These are phyloP conservation scores for Latrodectus geometricus DNA, from an alignment of 1,140 invertebrate genomes.

Conservation along the genomic window DNA sequence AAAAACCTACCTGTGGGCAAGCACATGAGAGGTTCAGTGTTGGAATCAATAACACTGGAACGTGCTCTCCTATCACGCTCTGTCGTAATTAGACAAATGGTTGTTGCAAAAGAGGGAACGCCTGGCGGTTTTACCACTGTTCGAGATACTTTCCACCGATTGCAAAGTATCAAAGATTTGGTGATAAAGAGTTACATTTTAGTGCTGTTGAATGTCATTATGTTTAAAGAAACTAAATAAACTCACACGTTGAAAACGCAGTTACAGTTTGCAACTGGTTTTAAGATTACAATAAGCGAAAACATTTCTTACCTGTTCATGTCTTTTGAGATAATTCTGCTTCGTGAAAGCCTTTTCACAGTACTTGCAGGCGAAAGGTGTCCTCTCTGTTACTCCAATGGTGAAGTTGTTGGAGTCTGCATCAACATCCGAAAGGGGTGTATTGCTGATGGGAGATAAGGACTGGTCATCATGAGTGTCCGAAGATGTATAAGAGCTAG, in stretches of 20 bases:
- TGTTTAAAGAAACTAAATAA: neutral
- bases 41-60: conserved; percentile 6
- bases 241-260: too few relatives aligned
- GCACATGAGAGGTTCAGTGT: neutral
- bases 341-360: conserved; percentile 91
- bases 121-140: neutral
- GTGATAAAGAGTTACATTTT: neutral
- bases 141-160: too few relatives aligned
- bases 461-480: conserved; percentile 73
- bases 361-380: conserved; percentile 89
- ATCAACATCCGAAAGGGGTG: conserved; percentile 69
- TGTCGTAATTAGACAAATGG: neutral
- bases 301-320: conserved; percentile 83
- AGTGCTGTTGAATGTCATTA: neutral
- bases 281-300: too few relatives aligned
- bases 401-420: conserved; percentile 74
- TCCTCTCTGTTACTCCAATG: conserved; percentile 78
- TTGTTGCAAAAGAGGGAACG: neutral
- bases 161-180: too few relatives aligned
- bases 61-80: conserved; percentile 26
- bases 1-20: conserved; percentile 7
- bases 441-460: conserved; percentile 71
- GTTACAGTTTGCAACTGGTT: too few relatives aligned
- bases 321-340: conserved; percentile 87
- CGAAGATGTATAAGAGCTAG: conserved; percentile 73